Conservation (phyloP, 2,113 vertebrate genomes). For the Pangasianodon gigas region DNA sequence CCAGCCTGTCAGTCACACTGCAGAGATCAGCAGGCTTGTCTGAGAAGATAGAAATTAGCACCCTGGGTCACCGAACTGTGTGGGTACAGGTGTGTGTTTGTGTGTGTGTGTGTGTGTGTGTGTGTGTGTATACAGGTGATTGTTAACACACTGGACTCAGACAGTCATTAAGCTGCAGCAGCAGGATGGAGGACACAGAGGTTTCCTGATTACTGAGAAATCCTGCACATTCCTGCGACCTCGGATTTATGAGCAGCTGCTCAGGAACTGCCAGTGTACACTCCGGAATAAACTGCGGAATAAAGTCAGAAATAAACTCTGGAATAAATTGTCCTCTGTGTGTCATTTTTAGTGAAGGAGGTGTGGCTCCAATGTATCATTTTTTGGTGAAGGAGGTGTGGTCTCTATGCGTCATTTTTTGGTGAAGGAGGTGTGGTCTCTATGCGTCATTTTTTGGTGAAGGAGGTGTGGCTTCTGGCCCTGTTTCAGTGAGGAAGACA, state of each 20-base stretch:
- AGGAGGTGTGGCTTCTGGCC: neutral
- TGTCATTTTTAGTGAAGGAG: neutral
- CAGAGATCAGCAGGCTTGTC: neutral
- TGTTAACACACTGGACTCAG: constrained; percentile 3
- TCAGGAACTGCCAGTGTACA: neutral
- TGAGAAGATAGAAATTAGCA: neutral
- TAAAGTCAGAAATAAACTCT: neutral
- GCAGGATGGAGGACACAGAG: neutral
- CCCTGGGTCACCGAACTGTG: neutral
- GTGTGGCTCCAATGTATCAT: neutral
- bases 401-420: neutral
- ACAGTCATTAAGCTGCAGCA: constrained; percentile 1
- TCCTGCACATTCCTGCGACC: neutral
- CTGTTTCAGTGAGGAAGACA: neutral
- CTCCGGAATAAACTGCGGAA: neutral
- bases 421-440: neutral
- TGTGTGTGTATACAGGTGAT: neutral
- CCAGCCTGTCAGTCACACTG: neutral
- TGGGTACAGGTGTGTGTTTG: neutral
- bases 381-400: neutral
- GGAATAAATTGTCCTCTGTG: neutral
- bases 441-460: neutral
- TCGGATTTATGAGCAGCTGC: neutral
- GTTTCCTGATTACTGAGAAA: constrained; percentile 8
- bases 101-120: constrained; percentile 1